A percentile compares a stretch with the other conserved stretches of the same genome.
These are phyloP conservation scores for Styela clava DNA, from an alignment of 23 tunicate species.

Conservation along the genomic window DNA sequence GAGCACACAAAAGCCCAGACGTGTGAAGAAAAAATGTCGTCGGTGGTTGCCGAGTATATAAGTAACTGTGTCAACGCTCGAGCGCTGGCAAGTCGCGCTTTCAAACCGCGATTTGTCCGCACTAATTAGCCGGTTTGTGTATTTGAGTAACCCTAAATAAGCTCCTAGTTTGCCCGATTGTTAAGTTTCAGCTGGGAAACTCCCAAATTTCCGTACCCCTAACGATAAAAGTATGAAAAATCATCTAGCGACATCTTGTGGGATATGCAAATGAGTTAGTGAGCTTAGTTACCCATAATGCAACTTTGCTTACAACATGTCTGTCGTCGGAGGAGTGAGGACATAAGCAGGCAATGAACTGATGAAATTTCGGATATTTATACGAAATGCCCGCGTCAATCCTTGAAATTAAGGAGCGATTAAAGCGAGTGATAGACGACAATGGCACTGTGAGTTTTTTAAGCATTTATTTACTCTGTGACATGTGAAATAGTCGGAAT, in stretches of 20 bases:
- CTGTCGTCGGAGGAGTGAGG: constrained; percentile 19
- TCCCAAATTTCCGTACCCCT: neutral
- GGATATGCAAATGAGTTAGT: neutral
- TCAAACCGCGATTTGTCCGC: neutral
- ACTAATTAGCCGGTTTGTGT: neutral
- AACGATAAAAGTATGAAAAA: neutral
- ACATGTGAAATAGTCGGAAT: no score
- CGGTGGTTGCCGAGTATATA: neutral
- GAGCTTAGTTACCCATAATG: constrained; percentile 4
- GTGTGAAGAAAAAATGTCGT: neutral
- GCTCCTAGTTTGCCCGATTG: no score
- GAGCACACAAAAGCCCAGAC: no score
- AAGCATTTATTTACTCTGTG: no score
- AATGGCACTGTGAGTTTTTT: constrained; percentile 57
- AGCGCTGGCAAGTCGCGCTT: neutral
- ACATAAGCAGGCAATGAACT: constrained; percentile 1
- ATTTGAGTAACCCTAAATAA: no score
- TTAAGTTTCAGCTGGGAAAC: no score
- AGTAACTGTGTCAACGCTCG: neutral
- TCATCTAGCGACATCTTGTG: neutral
- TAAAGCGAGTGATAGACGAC: constrained; percentile 48
- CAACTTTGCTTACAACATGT: constrained; percentile 19
- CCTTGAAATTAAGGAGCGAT: constrained; percentile 60
- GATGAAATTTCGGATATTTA: neutral
- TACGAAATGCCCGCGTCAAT: constrained; percentile 31